These are phyloP conservation scores for Eulithis testata DNA, from an alignment of 2,888 invertebrate genomes.

Conservation along the genomic window DNA sequence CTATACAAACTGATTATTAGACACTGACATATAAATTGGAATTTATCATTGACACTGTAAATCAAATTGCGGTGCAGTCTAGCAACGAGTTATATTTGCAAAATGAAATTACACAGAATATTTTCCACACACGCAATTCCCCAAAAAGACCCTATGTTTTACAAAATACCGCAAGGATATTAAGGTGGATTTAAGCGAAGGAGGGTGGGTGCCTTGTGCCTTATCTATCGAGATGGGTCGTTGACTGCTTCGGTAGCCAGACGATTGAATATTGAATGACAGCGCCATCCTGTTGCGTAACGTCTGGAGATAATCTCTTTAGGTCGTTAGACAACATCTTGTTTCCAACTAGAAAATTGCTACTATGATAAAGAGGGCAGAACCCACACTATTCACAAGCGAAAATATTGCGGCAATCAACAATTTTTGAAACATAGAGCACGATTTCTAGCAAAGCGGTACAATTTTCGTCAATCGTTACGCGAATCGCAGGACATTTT, in stretches of 20 bases:
- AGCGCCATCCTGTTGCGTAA: slow-evolving; percentile 39
- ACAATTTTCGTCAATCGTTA: slow-evolving; percentile 24
- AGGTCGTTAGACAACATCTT: slow-evolving; percentile 33
- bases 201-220: slow-evolving; percentile 41
- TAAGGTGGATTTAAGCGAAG: slow-evolving; percentile 50
- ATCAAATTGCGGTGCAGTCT: too few relatives aligned
- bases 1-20: too few relatives aligned
- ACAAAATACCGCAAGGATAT: slow-evolving; percentile 35
- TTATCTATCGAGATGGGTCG: slow-evolving; percentile 59
- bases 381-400: not conserved
- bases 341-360: slow-evolving; percentile 5
- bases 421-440: slow-evolving; percentile 11
- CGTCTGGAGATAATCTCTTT: slow-evolving; percentile 32
- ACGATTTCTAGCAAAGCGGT: slow-evolving; percentile 12
- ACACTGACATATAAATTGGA: too few relatives aligned
- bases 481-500: slow-evolving; percentile 23
- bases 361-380: slow-evolving; percentile 2
- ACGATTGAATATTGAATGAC: slow-evolving; percentile 51
- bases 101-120: not conserved
- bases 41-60: too few relatives aligned
- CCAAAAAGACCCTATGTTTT: slow-evolving; percentile 19
- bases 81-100: not conserved
- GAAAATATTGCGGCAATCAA: slow-evolving; percentile 7
- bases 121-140: slow-evolving; percentile 1
- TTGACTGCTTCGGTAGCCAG: slow-evolving; percentile 50